Evolutionary conservation across 1,140 invertebrate genomes (phyloP), one percentile per base, ranked within the genome.

Genomic region (Sycophaga agraensis): DNA sequence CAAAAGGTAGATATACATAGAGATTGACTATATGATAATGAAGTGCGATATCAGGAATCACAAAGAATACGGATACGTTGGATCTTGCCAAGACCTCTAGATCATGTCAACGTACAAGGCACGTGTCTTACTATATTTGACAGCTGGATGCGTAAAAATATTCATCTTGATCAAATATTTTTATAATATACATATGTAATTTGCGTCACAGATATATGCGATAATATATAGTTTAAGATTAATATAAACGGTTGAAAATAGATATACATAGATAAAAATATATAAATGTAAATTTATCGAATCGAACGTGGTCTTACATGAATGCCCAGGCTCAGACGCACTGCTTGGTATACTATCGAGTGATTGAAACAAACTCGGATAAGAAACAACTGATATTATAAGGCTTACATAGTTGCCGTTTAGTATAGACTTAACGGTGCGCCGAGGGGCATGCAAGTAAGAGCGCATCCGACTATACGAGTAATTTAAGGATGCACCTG

Each of bases 381-480:
- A 39, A 39, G n/a, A 4, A n/a, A n/a, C 14, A 21, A 43, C 17
- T 55, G 28, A n/a, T n/a, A n/a, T n/a, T n/a, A n/a, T n/a, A n/a
- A n/a, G n/a, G 16, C 24, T 67, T 55, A 34, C 51, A 16, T 48
- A 53, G 53, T n/a, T n/a, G n/a, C n/a, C n/a, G n/a, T n/a, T 26
- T 9, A 49, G 59, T 62, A 62, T 55, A 49, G 49, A 11, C 21
- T 46, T 63, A 63, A 66, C 64, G 57, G 70, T 76, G 76, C 73
- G 70, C 68, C 69, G 66, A 74, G 72, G 73, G 76, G 78, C 79
- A 81, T 77, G 66, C 77, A 77, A 72, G 73, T 79, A 79, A 80
- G 78, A 79, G 74, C 76, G 75, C 76, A 77, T 73, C 73, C 75
- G 74, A 79, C 45, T 62, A 43, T 50, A 42, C 37, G 43, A 62